Conservation (phyloP, 2,113 vertebrate genomes). For the Proteles cristata region DNA sequence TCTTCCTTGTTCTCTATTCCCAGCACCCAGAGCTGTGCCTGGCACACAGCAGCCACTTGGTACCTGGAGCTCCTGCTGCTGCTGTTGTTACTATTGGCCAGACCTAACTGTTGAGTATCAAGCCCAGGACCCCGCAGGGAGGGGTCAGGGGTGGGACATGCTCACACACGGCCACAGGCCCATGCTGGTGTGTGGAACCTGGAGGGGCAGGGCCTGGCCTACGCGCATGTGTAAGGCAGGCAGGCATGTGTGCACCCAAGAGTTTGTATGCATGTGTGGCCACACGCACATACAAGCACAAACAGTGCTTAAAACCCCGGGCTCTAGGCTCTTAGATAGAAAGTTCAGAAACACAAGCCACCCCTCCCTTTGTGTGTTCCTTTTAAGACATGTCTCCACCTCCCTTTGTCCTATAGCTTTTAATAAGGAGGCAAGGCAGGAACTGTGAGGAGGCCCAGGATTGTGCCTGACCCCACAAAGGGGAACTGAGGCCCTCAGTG, state of each 20-base stretch:
- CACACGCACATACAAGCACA: neutral
- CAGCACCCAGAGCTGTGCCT: neutral
- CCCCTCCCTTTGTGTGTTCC: neutral
- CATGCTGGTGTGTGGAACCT: neutral
- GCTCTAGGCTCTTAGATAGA: neutral
- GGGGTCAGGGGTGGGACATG: neutral
- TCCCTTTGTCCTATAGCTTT: neutral
- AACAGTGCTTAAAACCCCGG: neutral
- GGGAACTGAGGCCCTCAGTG: neutral
- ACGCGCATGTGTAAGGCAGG: neutral
- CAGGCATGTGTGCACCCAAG: neutral
- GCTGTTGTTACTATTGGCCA: neutral
- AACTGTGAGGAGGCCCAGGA: neutral
- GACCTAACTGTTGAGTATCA: neutral
- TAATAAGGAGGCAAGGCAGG: neutral
- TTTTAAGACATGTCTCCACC: neutral
- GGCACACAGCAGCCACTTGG: neutral
- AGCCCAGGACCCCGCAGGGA: neutral
- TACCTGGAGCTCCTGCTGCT: neutral
- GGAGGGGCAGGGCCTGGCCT: neutral
- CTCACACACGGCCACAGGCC: neutral
- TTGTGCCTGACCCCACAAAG: neutral
- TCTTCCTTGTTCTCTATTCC: neutral
- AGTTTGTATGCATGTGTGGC: neutral
- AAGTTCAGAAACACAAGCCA: neutral